Evolutionary conservation across 2,113 vertebrate genomes (phyloP).

Genomic region (Nestor notabilis): DNA sequence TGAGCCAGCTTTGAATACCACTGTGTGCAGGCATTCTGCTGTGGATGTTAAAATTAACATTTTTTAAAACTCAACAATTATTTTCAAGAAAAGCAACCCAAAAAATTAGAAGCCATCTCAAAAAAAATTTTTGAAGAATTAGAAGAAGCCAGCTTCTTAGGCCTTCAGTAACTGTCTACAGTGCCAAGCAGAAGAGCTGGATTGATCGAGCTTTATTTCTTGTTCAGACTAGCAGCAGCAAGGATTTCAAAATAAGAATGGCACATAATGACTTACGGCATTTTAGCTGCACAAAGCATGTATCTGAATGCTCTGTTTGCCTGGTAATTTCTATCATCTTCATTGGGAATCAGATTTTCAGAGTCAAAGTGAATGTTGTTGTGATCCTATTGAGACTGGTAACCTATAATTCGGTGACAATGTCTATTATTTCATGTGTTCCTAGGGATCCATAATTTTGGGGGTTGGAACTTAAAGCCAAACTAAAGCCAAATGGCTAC

Average conservation of each 20-base stretch:
- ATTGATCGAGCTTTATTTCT: neutral
- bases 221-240: neutral
- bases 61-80: neutral
- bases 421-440: neutral
- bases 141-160: neutral
- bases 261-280: neutral
- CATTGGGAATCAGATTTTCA: neutral
- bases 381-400: neutral
- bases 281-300: neutral
- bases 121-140: neutral
- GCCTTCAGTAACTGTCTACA: neutral
- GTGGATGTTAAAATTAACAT: neutral
- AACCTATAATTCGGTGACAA: neutral
- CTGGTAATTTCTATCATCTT: neutral
- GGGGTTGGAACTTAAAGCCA: neutral
- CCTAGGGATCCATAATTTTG: neutral
- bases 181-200: neutral
- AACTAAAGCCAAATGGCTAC: neutral
- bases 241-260: neutral
- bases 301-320: neutral
- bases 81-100: neutral
- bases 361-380: neutral
- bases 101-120: neutral
- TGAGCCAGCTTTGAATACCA: neutral
- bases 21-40: neutral